phyloP scores from a whole-genome alignment of 2,888 invertebrate species.

The Eretmocerus hayati region DNA sequence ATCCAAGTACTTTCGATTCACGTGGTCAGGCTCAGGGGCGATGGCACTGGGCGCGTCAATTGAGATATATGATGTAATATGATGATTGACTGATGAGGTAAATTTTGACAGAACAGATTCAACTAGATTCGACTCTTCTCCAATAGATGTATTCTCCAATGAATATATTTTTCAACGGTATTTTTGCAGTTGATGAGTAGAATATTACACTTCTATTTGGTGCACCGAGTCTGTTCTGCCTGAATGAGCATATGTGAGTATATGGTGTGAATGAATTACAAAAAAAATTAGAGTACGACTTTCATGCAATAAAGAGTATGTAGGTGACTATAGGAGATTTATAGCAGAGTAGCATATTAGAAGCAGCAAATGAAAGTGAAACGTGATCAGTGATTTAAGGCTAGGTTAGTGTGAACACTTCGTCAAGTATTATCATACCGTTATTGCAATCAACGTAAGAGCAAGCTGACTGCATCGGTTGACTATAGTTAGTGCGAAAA shows the following conservation, averaged over 20 bases:
- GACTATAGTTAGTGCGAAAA: constrained; percentile 15
- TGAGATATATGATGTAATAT: no score
- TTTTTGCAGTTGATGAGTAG: no score
- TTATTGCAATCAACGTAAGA: constrained; percentile 2
- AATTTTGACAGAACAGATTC: constrained; percentile 12
- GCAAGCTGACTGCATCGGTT: constrained; percentile 10
- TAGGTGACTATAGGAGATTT: no score
- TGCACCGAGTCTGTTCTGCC: no score
- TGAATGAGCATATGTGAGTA: no score
- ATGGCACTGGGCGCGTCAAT: no score
- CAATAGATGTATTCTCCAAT: no score
- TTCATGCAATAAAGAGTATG: constrained; percentile 12
- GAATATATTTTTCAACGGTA: no score
- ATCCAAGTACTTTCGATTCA: constrained; percentile 17
- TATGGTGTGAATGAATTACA: no score
- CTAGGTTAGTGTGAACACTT: constrained; percentile 39
- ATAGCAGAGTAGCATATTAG: constrained; percentile 45
- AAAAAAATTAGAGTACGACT: no score
- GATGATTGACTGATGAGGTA: no score
- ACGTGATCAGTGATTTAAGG: constrained; percentile 37
- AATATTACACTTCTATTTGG: no score
- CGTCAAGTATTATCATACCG: constrained; percentile 40
- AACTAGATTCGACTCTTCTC: neutral
- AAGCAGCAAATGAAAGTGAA: constrained; percentile 47
- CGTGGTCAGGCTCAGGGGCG: constrained; percentile 6